Conservation (phyloP, 2,888 invertebrate species). For the Tanytarsus gracilentus region DNA sequence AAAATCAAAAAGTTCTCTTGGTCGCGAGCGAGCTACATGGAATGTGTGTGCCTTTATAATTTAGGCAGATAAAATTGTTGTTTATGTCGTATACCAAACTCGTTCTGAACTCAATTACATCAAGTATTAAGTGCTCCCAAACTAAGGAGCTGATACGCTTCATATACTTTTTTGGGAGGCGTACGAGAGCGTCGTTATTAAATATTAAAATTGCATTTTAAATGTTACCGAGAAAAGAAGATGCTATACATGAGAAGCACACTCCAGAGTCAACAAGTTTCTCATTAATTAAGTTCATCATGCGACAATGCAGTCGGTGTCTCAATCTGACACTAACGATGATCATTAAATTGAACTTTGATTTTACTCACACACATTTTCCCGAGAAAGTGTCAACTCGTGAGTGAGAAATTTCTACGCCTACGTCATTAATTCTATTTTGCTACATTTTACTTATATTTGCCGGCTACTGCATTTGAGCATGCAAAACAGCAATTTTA, state of each 20-base stretch:
- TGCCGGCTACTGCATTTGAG: background rate
- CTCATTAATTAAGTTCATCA: conserved; percentile 24
- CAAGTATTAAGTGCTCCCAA: background rate
- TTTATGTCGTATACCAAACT: conserved; percentile 7
- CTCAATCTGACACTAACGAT: background rate
- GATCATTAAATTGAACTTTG: background rate
- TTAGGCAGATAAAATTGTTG: background rate
- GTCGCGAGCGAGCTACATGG: background rate
- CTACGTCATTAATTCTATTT: conserved; percentile 14
- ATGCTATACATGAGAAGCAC: background rate
- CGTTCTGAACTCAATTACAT: background rate
- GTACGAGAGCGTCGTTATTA: too few species aligned
- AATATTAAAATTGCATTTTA: conserved; percentile 28
- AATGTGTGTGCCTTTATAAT: background rate
- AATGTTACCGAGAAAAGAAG: background rate
- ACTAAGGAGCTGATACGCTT: too few species aligned
- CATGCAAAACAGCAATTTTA: background rate
- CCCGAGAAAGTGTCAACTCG: conserved; percentile 2
- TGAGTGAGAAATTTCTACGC: conserved; percentile 13
- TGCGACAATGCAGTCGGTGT: background rate
- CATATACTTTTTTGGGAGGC: too few species aligned
- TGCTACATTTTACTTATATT: background rate
- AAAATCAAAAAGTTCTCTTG: conserved; percentile 4
- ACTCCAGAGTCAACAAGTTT: background rate
- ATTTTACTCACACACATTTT: conserved; percentile 17